phyloP scores from a whole-genome alignment of 2,888 invertebrate species.

The Mythimna vitellina region DNA sequence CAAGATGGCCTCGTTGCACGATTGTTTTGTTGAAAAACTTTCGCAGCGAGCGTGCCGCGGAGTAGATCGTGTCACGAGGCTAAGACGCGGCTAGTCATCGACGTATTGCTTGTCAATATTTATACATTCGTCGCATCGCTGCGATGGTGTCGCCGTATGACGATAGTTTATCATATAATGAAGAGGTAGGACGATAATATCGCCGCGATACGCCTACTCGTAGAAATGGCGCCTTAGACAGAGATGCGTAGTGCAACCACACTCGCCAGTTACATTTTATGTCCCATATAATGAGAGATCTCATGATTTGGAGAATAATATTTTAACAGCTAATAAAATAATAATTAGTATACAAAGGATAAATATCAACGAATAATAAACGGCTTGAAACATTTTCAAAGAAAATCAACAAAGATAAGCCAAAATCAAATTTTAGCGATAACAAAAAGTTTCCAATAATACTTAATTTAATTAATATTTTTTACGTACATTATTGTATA shows the following conservation, averaged over 20 bases:
- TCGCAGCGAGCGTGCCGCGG: too few species aligned
- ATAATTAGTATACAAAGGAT: background rate
- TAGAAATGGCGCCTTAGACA: background rate
- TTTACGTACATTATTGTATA: constrained; percentile 29
- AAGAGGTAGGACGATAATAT: background rate
- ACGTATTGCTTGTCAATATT: too few species aligned
- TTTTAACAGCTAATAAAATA: background rate
- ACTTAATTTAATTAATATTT: constrained; percentile 15
- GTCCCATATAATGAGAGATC: background rate
- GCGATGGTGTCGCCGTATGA: too few species aligned
- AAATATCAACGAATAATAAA: constrained; percentile 26
- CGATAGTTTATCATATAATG: too few species aligned
- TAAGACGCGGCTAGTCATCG: too few species aligned
- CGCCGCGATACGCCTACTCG: background rate
- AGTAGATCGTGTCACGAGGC: too few species aligned
- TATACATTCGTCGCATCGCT: too few species aligned
- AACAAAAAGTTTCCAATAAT: constrained; percentile 38
- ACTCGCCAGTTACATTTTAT: background rate
- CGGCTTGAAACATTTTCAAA: background rate
- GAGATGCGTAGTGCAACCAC: background rate
- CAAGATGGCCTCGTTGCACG: too few species aligned
- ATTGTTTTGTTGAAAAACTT: too few species aligned
- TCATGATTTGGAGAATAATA: background rate
- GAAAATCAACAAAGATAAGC: constrained; percentile 17
- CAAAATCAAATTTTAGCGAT: constrained; percentile 56